Evolutionary conservation across 1,140 invertebrate genomes (phyloP), one percentile per base, ranked within the genome.

Genomic region (Colletes latitarsis): DNA sequence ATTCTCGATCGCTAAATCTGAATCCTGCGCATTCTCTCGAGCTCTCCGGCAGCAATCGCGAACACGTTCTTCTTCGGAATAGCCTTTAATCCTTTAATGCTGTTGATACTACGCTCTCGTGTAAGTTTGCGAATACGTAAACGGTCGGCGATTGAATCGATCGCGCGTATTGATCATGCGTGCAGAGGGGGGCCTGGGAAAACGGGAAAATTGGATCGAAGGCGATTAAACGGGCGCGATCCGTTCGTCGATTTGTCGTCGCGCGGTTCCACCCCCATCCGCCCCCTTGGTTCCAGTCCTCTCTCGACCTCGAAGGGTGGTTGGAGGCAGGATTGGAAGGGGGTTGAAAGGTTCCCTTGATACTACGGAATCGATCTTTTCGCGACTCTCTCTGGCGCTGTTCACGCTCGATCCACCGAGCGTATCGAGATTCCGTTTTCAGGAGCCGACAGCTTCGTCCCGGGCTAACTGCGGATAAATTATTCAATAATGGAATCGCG

Each of bases 331-430:
- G 63, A 1, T 17, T 41, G 46, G 52, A 52, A 49, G 58, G 46
- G 70, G 75, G 66, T 46, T 30, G 30, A 30, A 30, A 30, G 30
- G 30, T 66, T 86, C 72, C 76, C 76, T 80, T 77, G 71, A 68
- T 82, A 76, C 77, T 79, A 69, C 41, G 30, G 73, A 86, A 86
- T 86, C 85, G 84, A 86, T 86, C 79, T 64, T 58, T 80, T 77
- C 70, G 76, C 73, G 81, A 69, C 60, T 66, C 77, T 66, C 77
- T 62, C 67, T 53, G 41, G 17, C 64, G 21, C 60, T 30, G 46
- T 79, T 86, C 67, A 73, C 71, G 60, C 66, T 84, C 77, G 67
- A 68, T 60, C 72, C 77, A 49, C 8, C 52, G 52, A n/a, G 55
- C 70, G 76, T 46, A 41, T 60, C 74, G 58, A 66, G 55, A 78